These are phyloP conservation scores for Aricia artaxerxes DNA, from an alignment of 2,888 invertebrate genomes.

Conservation along the genomic window DNA sequence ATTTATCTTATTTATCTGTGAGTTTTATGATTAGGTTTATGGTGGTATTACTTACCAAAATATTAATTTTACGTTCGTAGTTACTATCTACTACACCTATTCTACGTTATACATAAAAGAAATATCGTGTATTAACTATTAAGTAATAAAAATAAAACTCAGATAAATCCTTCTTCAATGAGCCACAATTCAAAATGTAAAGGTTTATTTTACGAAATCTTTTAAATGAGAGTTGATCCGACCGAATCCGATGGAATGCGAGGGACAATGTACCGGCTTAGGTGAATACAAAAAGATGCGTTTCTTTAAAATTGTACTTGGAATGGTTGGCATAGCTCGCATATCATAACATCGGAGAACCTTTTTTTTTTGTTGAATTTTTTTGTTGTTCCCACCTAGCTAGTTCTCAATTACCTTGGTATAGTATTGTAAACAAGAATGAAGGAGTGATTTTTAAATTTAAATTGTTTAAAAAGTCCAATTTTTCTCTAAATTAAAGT, in stretches of 20 bases:
- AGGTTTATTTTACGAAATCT: not conserved
- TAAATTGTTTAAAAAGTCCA: too few species aligned
- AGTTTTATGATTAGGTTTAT: not conserved
- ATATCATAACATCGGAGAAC: conserved; percentile 12
- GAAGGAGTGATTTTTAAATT: not conserved
- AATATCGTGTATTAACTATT: not conserved
- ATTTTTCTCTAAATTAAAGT: too few species aligned
- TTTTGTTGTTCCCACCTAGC: conserved; percentile 16
- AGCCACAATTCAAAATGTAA: not conserved
- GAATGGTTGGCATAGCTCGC: conserved; percentile 27
- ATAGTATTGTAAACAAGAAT: not conserved
- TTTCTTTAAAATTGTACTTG: conserved; percentile 26
- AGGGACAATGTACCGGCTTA: conserved; percentile 27
- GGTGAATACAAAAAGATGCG: conserved; percentile 28
- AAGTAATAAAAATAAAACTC: not conserved
- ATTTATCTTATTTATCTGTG: not conserved
- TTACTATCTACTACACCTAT: too few species aligned
- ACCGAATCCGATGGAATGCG: conserved; percentile 23
- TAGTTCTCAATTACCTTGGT: not conserved
- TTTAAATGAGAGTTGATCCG: conserved; percentile 19
- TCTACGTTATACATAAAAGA: not conserved
- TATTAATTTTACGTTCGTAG: not conserved
- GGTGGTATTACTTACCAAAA: not conserved
- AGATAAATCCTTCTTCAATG: not conserved
- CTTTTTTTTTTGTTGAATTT: conserved; percentile 14